phyloP scores from a whole-genome alignment of 2,113 vertebrate species.

The Microtus richardsoni region DNA sequence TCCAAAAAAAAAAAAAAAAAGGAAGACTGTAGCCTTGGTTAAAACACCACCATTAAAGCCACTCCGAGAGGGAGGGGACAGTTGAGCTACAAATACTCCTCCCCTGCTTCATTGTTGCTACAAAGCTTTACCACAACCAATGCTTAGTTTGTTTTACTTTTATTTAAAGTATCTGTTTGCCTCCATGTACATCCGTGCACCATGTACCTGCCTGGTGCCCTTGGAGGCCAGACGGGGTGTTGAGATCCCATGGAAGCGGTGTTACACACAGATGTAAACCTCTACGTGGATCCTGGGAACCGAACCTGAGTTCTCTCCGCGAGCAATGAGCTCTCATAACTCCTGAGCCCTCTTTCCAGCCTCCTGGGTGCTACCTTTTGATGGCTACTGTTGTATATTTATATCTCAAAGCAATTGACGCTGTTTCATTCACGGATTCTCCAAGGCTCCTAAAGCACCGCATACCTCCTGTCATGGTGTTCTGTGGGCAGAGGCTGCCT shows the following conservation, averaged over 20 bases:
- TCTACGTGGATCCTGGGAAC: not conserved
- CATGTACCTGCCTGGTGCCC: not conserved
- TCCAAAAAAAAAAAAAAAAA: not conserved
- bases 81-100: not conserved
- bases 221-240: not conserved
- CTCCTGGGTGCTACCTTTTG: not conserved
- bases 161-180: not conserved
- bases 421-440: constrained; percentile 86
- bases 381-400: not conserved
- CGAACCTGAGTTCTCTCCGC: not conserved
- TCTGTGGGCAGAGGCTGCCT: constrained; percentile 87
- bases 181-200: not conserved
- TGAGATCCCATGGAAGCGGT: not conserved
- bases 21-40: not conserved
- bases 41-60: not conserved
- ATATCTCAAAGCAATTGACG: accelerated
- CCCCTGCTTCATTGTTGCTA: not conserved
- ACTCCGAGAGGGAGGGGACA: accelerated
- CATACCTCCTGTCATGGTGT: constrained; percentile 91
- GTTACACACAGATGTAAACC: not conserved
- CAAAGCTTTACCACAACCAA: not conserved
- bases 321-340: not conserved
- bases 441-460: constrained; percentile 90
- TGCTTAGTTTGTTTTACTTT: not conserved
- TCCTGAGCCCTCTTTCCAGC: not conserved